A percentile compares a stretch with the other conserved stretches of the same genome.
Evolutionary conservation across 2,888 invertebrate species (phyloP).

Genomic region (Formica aserva): DNA sequence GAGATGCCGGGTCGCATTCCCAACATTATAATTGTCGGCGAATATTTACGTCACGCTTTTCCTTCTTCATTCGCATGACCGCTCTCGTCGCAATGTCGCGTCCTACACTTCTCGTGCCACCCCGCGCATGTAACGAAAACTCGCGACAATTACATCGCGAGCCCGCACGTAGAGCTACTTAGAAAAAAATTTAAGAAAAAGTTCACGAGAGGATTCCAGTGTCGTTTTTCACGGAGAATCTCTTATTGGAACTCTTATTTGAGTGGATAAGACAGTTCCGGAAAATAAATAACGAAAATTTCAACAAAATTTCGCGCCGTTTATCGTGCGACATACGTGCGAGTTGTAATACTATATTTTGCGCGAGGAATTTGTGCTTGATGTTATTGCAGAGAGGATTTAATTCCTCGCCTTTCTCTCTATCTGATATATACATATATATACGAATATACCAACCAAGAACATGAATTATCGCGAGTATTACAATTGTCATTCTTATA

Average conservation of each 20-base stretch:
- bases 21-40: conserved; percentile 71
- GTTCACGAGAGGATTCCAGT: conserved; percentile 17
- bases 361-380: not conserved
- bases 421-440: not conserved
- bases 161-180: conserved; percentile 39
- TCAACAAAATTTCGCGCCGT: conserved; percentile 1
- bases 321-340: not conserved
- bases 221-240: conserved; percentile 17
- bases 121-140: conserved; percentile 42
- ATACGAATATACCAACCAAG: not conserved
- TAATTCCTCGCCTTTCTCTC: not conserved
- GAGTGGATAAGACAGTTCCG: not conserved
- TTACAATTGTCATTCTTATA: conserved; percentile 32
- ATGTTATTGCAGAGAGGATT: not conserved
- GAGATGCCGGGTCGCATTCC: conserved; percentile 62
- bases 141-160: conserved; percentile 43
- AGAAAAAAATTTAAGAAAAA: conserved; percentile 42
- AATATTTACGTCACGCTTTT: conserved; percentile 60
- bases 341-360: conserved; percentile 27
- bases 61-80: conserved; percentile 27
- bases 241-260: conserved; percentile 35
- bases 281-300: not conserved
- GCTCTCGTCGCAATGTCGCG: conserved; percentile 2
- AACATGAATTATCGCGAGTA: conserved; percentile 17
- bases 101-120: not conserved